Conservation (phyloP, 2,113 vertebrate genomes). For the Lamprotornis superbus region DNA sequence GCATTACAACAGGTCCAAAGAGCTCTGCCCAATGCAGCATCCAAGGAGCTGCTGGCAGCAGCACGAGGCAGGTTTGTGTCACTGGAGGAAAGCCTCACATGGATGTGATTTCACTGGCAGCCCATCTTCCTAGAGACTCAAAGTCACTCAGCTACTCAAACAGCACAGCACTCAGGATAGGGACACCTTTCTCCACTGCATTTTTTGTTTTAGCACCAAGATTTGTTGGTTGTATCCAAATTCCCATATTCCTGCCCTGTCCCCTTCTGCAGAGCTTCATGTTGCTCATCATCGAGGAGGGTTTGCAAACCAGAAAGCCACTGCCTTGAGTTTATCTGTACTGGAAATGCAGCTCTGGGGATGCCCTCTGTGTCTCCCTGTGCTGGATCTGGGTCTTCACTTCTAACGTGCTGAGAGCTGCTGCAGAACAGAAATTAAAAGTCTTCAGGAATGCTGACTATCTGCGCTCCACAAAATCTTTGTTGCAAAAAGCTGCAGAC, state of each 20-base stretch:
- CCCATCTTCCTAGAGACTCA: neutral
- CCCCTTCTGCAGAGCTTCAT: neutral
- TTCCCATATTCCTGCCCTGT: neutral
- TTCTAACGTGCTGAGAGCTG: neutral
- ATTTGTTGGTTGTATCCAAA: neutral
- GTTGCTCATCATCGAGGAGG: neutral
- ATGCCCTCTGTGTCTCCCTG: neutral
- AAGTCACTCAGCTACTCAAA: neutral
- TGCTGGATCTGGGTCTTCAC: neutral
- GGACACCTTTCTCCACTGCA: neutral
- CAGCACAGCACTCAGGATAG: neutral
- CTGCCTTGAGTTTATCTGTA: neutral
- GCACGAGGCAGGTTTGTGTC: neutral
- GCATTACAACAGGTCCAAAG: conserved; percentile 50
- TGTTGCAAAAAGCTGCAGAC: neutral
- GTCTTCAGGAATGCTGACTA: neutral
- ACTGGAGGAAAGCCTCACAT: conserved; percentile 44
- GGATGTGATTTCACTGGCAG: neutral
- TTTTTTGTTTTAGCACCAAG: neutral
- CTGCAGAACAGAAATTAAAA: neutral
- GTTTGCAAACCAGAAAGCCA: neutral
- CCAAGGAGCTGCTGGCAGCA: conserved; percentile 11
- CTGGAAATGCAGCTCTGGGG: neutral
- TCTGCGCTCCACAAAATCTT: neutral
- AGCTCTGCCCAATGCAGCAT: neutral